Evolutionary conservation across 1,140 invertebrate genomes (phyloP).

Genomic region (Helicoverpa zea): DNA sequence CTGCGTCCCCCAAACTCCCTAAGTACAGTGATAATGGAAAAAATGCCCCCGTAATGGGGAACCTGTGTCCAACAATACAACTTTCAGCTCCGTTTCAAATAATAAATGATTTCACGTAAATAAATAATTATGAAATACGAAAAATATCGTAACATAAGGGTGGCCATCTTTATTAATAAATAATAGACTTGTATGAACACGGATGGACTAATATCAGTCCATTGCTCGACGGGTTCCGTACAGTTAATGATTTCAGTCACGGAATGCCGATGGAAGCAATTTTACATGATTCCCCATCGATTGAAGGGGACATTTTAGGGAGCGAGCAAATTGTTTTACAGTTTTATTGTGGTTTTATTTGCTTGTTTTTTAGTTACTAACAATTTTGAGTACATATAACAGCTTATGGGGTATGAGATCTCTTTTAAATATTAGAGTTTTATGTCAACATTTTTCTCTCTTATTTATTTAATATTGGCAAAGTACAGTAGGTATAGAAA

Average conservation of each 20-base stretch:
- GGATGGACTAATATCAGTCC: conserved; percentile 27
- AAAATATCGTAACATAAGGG: conserved; percentile 1
- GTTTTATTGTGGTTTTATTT: conserved; percentile 23
- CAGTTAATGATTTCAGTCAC: conserved; percentile 60
- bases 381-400: background rate
- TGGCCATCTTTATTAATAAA: conserved; percentile 27
- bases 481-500: background rate
- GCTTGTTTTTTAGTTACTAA: background rate
- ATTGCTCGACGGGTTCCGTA: conserved; percentile 7
- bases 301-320: conserved; percentile 6
- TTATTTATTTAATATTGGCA: too few relatives aligned
- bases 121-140: conserved; percentile 24
- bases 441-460: too few relatives aligned
- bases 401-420: too few relatives aligned
- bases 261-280: conserved; percentile 56
- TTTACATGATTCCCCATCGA: conserved; percentile 33
- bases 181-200: conserved; percentile 20
- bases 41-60: conserved; percentile 26
- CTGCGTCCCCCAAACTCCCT: conserved; percentile 1
- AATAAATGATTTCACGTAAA: conserved; percentile 35
- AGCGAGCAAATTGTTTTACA: conserved; percentile 34
- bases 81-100: conserved; percentile 11
- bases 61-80: conserved; percentile 8
- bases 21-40: conserved; percentile 32
- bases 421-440: too few relatives aligned